Conservation (phyloP, 2,888 invertebrate species). For the Temnothorax rugatulus region DNA sequence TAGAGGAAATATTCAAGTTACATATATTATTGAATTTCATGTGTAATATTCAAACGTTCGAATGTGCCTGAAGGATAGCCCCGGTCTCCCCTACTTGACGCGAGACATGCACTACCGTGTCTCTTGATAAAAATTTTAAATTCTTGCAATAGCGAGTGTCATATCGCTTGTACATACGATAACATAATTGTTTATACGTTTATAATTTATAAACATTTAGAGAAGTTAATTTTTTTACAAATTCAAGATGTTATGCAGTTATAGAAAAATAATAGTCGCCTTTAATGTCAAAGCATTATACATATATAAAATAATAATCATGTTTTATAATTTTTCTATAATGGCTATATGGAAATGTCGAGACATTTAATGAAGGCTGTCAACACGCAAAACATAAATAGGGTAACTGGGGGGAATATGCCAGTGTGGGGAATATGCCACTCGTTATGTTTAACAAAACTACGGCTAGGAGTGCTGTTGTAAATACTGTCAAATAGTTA, state of each 20-base stretch:
- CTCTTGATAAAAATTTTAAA: background rate
- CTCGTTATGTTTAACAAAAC: too few species aligned
- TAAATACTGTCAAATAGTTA: too few species aligned
- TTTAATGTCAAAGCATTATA: background rate
- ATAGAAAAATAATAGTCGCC: background rate
- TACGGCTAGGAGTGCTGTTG: too few species aligned
- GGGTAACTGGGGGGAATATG: too few species aligned
- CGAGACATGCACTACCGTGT: too few species aligned
- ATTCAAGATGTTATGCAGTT: background rate
- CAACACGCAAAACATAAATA: background rate
- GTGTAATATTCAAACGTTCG: too few species aligned
- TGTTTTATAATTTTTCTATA: constrained; percentile 3
- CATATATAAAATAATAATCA: background rate
- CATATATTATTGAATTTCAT: too few species aligned
- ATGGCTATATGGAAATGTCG: background rate
- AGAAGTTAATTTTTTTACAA: background rate
- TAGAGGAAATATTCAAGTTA: too few species aligned
- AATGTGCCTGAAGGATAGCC: too few species aligned
- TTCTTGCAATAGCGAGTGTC: background rate
- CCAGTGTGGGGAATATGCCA: too few species aligned
- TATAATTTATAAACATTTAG: constrained; percentile 10
- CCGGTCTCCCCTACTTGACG: too few species aligned
- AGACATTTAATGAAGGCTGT: background rate
- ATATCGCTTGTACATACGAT: background rate
- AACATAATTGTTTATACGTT: background rate